Conservation (phyloP, 2,888 invertebrate genomes). For the Cheilosia variabilis region DNA sequence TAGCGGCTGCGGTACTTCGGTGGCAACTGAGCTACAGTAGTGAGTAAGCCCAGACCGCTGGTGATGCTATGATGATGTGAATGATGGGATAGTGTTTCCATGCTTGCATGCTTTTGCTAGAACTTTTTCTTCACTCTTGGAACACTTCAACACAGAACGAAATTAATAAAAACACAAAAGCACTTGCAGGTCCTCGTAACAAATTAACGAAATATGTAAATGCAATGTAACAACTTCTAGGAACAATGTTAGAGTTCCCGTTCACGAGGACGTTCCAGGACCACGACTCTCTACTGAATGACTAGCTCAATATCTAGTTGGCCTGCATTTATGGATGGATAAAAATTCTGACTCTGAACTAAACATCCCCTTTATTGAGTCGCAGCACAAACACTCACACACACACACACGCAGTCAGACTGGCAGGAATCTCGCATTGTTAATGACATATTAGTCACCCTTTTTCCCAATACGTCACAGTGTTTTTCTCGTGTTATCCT, state of each 20-base stretch:
- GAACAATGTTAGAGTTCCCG: constrained; percentile 49
- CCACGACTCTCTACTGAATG: constrained; percentile 83
- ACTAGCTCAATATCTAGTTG: constrained; percentile 81
- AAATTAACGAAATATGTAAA: constrained; percentile 18
- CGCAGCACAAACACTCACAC: constrained; percentile 45
- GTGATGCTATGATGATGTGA: constrained; percentile 77
- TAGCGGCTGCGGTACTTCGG: constrained; percentile 84
- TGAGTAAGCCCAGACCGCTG: constrained; percentile 82
- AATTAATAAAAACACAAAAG: not conserved
- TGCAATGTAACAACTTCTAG: constrained; percentile 40
- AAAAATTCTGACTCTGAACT: constrained; percentile 75
- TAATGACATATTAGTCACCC: constrained; percentile 82
- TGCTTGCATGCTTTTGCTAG: constrained; percentile 37
- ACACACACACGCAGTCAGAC: constrained; percentile 59
- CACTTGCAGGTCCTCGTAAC: constrained; percentile 13
- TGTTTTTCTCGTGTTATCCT: constrained; percentile 74
- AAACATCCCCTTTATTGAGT: constrained; percentile 76
- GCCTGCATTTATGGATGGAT: constrained; percentile 82
- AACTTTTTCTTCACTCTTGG: constrained; percentile 2
- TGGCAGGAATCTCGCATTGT: constrained; percentile 71
- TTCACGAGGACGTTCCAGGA: constrained; percentile 79
- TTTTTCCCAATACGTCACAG: constrained; percentile 79
- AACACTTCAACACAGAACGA: not conserved
- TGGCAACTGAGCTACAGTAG: constrained; percentile 83
- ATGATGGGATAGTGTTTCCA: constrained; percentile 67